Evolutionary conservation across 2,888 invertebrate genomes (phyloP), one percentile per base, ranked within the genome.

Genomic region (Carpatolechia fugitivella): DNA sequence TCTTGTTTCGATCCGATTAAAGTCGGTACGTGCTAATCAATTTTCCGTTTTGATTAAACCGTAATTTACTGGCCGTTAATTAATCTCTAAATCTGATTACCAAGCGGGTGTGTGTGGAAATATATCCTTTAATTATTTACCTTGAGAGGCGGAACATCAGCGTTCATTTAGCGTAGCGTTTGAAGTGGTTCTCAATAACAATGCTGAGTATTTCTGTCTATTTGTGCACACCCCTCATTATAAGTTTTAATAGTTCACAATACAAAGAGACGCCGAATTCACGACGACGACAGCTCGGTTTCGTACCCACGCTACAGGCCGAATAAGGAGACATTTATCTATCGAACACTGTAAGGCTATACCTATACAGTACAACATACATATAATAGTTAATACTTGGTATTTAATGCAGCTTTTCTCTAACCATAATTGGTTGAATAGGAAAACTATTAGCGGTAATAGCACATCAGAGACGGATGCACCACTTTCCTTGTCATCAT

Each of bases 201-300:
- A 70, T 70, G 65, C 63, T 60, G 66, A 66, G 69, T 66, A 62
- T 64, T 13, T 53, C 46, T 62, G 67, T 72, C 63, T 67, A 68
- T 69, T 66, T 62, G 59, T 64, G 67, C 65, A 70, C 77, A 77
- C 73, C 72, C 66, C 80, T 85, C 78, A 82, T 85, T 86, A 86
- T 82, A 85, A 86, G 81, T 85, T 86, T 85, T 84, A 85, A 85
- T 80, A 82, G 82, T 78, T 75, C 59, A 63, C 71, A 72, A 75
- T 76, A 84, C 79, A 79, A 79, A 79, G 80, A 77, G 70, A 68
- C 71, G 63, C 75, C 70, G 61, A 76, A 76, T 76, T 61, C 16
- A 29, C 33, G 35, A 35, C 33, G 35, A 35, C 20, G 46, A 33
- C 16, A 38, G 38, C 50, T 38, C 50, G 38, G 36, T 20, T 35